phyloP scores from a whole-genome alignment of 2,888 invertebrate species.

The Sialis fuliginosa region DNA sequence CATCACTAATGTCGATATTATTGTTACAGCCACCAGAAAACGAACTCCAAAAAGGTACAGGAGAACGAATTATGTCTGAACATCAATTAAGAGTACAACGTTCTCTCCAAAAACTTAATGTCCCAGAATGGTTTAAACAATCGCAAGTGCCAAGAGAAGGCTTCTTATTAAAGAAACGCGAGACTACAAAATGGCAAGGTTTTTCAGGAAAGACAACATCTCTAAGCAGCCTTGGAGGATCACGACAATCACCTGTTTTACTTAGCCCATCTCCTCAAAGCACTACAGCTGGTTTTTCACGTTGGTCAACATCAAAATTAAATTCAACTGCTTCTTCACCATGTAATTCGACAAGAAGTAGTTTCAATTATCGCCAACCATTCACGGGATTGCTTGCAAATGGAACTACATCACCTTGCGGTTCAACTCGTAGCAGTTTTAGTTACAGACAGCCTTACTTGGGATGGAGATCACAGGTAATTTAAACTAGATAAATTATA shows the following conservation, averaged over 20 bases:
- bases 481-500: too few relatives aligned
- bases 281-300: conserved; percentile 27
- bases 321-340: conserved; percentile 58
- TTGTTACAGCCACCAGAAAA: conserved; percentile 76
- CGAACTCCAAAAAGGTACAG: conserved; percentile 72
- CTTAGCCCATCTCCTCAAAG: conserved; percentile 22
- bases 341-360: conserved; percentile 54
- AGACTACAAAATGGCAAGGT: conserved; percentile 23
- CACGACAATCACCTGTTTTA: conserved; percentile 19
- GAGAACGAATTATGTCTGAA: conserved; percentile 72
- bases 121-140: conserved; percentile 82
- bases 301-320: conserved; percentile 59
- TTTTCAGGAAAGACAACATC: conserved; percentile 58
- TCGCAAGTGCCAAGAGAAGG: conserved; percentile 59
- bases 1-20: conserved; percentile 6
- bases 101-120: conserved; percentile 81
- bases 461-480: conserved; percentile 51
- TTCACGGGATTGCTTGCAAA: conserved; percentile 31
- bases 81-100: conserved; percentile 87
- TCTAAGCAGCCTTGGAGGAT: conserved; percentile 50
- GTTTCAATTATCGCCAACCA: conserved; percentile 40
- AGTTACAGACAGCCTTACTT: conserved; percentile 77
- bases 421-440: conserved; percentile 53
- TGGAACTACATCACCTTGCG: conserved; percentile 41
- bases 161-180: conserved; percentile 66